Percentiles rank a stretch among this genome's conserved stretches.
These are phyloP conservation scores for Muricea muricata DNA, from an alignment of 92 coral and sea anemone genomes.

Conservation along the genomic window DNA sequence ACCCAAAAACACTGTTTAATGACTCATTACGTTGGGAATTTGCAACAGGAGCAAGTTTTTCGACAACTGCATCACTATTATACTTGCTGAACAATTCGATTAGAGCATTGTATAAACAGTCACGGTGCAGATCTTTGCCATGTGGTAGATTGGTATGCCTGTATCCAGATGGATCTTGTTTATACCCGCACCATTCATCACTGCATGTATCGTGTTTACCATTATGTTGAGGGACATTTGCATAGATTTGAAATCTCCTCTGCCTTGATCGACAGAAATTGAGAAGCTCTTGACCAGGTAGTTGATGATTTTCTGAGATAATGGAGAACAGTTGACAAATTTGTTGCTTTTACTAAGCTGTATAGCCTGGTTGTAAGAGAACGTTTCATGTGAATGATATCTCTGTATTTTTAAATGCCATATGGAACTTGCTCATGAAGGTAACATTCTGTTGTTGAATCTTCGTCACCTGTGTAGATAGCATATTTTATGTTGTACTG, in stretches of 20 bases:
- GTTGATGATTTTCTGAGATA: no score
- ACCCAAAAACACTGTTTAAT: no score
- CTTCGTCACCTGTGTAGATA: constrained; percentile 47
- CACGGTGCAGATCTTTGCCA: not conserved
- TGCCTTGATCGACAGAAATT: constrained; percentile 29
- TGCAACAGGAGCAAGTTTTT: constrained; percentile 1
- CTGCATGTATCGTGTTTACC: constrained; percentile 25
- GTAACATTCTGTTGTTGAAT: constrained; percentile 44
- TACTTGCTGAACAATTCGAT: no score
- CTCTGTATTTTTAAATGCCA: constrained; percentile 44
- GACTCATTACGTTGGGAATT: constrained; percentile 2
- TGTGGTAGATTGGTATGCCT: constrained; percentile 8
- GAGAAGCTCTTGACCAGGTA: no score
- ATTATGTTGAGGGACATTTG: constrained; percentile 25
- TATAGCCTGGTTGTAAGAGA: no score
- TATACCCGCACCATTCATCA: constrained; percentile 18
- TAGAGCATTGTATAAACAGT: no score
- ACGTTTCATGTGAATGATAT: no score
- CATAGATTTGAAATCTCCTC: not conserved
- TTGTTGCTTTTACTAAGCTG: no score
- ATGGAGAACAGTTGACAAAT: no score
- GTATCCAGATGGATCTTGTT: not conserved
- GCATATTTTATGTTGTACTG: constrained; percentile 22
- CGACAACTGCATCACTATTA: no score
- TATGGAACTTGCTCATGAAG: constrained; percentile 39